Evolutionary conservation across 2,888 invertebrate genomes (phyloP), one percentile per base, ranked within the genome.

Genomic region (Hyppa rectilinea): DNA sequence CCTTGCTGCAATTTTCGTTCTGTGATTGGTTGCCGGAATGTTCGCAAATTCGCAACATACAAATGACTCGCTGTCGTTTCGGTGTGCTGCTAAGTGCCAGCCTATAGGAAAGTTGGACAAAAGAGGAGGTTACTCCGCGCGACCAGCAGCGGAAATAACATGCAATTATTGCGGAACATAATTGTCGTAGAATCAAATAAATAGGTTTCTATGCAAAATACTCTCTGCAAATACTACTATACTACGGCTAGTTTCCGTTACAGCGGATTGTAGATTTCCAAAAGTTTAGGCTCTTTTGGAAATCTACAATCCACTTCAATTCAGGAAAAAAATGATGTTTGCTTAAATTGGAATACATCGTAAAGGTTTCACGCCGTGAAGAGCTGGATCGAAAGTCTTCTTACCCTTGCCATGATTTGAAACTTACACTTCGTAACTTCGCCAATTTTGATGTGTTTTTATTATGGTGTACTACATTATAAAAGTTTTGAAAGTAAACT

Each of bases 111-210:
- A 9, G 40, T 20, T 31, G 31, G 7, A 12, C 26, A 23, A 17
- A 2, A 6, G n/a, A 34, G 31, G 17, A 23, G 14, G 31, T 64
- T 9, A n/a, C n/a, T 29, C 26, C n/a, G 2, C n/a, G n/a, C 26
- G n/a, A 1, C 4, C 14, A 49, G 34, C 34, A 43, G 6, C 20
- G 26, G 43, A 29, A 45, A 14, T 55, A 20, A 10, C 26, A 40
- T 23, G 7, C 23, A 43, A 68, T 36, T 36, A 70, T 40, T 69
- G 49, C 34, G 12, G 23, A n/a, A 10, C 29, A 38, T n/a, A 62
- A 29, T 12, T 1, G 17, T 23, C 1, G 6, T n/a, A 38, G 14
- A 38, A 34, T 23, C 26, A 38, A 40, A 29, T 6, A 20, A n/a
- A n/a, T n/a, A n/a, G n/a, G 5, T n/a, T 6, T 7, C 14, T 34